Conservation (phyloP, 2,113 vertebrate species). For the Zosterops pallidus region DNA sequence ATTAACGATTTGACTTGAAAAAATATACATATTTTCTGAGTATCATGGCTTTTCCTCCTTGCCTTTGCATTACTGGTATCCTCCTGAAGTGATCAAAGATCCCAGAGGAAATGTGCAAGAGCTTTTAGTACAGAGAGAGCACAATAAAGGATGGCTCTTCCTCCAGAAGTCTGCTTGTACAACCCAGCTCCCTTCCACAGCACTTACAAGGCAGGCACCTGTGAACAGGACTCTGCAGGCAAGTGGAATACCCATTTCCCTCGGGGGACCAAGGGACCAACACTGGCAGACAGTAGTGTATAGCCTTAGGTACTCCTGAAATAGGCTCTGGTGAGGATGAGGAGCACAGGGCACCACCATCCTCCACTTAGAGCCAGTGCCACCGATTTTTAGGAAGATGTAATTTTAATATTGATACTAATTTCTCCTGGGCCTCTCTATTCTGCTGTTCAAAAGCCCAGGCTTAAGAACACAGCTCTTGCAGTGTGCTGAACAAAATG, state of each 20-base stretch:
- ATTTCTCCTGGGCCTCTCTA: neutral
- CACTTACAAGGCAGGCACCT: fast-evolving
- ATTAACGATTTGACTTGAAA: neutral
- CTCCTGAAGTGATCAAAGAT: neutral
- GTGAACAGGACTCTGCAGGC: neutral
- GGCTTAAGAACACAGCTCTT: neutral
- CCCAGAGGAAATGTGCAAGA: neutral
- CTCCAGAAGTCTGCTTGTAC: neutral
- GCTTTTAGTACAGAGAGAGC: neutral
- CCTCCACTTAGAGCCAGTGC: neutral
- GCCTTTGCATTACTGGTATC: neutral
- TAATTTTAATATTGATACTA: neutral
- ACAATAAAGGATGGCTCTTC: neutral
- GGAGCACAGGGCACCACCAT: fast-evolving
- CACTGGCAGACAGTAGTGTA: neutral
- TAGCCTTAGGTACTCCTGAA: neutral
- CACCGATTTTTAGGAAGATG: neutral
- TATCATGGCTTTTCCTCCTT: neutral
- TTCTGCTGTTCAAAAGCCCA: neutral
- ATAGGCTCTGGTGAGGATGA: fast-evolving
- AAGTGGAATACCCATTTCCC: neutral
- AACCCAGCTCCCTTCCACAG: neutral
- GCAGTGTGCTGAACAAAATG: neutral
- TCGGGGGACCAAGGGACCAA: neutral
- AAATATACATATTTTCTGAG: neutral